A percentile compares a stretch with the other conserved stretches of the same genome.
phyloP scores from a whole-genome alignment of 2,113 vertebrate species.

The Dolichallabes microphthalmus region DNA sequence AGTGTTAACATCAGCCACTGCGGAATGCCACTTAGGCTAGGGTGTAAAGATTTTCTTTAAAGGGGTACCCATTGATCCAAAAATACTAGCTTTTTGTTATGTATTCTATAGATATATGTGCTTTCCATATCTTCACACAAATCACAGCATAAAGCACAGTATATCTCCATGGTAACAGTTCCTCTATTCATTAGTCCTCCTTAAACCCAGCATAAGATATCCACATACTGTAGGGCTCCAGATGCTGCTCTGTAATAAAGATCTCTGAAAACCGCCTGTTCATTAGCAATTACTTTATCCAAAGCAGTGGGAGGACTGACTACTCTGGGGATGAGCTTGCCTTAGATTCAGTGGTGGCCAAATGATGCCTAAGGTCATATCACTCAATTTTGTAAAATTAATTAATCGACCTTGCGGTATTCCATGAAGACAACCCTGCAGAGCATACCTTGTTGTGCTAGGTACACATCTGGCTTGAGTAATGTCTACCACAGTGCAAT shows the following conservation, averaged over 20 bases:
- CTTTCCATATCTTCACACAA: neutral
- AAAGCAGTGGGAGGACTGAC: neutral
- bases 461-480: neutral
- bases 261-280: neutral
- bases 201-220: neutral
- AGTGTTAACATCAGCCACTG: no score
- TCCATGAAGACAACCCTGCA: neutral
- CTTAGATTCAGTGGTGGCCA: neutral
- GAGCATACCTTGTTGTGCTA: neutral
- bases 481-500: neutral
- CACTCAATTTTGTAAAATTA: conserved; percentile 3
- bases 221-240: neutral
- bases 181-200: neutral
- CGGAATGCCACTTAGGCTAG: neutral
- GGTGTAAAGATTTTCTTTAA: neutral
- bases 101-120: neutral
- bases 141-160: neutral
- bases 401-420: neutral
- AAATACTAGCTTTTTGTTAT: neutral
- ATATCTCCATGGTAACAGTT: neutral
- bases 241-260: neutral
- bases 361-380: neutral
- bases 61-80: neutral
- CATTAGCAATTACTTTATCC: neutral
- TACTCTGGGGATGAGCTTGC: neutral